Conservation (phyloP, 2,888 invertebrate species). For the Callosobruchus maculatus region DNA sequence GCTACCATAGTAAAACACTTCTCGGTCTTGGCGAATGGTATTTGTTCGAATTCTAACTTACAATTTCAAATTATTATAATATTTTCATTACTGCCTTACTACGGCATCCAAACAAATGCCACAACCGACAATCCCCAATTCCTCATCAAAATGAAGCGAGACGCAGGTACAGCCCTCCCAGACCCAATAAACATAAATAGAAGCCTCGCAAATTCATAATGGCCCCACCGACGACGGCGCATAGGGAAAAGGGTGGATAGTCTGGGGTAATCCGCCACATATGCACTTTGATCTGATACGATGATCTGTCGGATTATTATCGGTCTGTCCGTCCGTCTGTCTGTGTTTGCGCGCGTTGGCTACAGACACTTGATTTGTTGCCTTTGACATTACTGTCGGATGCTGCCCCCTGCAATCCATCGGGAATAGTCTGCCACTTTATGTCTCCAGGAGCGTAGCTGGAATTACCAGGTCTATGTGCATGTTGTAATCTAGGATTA, state of each 20-base stretch:
- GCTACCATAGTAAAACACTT: no score
- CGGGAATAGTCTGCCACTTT: slow-evolving; percentile 20
- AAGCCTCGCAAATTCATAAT: not conserved
- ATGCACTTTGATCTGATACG: slow-evolving; percentile 42
- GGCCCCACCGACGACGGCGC: not conserved
- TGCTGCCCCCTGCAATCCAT: slow-evolving; percentile 13
- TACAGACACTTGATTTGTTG: slow-evolving; percentile 34
- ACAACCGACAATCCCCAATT: not conserved
- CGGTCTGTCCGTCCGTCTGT: slow-evolving; percentile 27
- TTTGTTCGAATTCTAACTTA: no score
- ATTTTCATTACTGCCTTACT: no score
- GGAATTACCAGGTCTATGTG: no score
- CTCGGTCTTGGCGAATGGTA: no score
- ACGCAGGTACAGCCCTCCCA: not conserved
- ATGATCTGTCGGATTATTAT: slow-evolving; percentile 38
- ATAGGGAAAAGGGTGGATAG: not conserved
- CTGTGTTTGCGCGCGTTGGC: slow-evolving; percentile 16
- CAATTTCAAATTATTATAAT: no score
- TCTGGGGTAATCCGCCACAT: slow-evolving; percentile 36
- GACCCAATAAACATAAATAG: not conserved
- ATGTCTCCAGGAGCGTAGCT: slow-evolving; percentile 12
- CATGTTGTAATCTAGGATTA: no score
- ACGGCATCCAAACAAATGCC: no score
- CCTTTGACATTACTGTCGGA: slow-evolving; percentile 16
- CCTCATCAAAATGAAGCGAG: not conserved